Percentiles rank a stretch among this genome's conserved stretches.
These are phyloP conservation scores for Muscina levida DNA, from an alignment of 2,888 invertebrate genomes.

Conservation along the genomic window DNA sequence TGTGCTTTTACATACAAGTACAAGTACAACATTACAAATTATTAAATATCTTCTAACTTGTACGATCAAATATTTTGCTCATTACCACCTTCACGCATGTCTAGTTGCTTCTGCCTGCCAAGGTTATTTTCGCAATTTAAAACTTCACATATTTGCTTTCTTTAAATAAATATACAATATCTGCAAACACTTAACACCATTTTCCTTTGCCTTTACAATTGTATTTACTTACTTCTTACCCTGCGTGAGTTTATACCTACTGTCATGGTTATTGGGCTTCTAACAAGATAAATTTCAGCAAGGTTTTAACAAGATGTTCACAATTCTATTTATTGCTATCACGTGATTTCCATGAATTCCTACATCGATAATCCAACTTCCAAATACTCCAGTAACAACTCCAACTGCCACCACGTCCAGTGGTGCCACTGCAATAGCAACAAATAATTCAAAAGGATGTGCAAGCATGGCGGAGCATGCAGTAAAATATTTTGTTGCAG, in stretches of 20 bases:
- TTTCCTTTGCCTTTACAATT: no score
- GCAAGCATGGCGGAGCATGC: slow-evolving; percentile 40
- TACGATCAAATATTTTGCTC: no score
- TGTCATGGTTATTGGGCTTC: slow-evolving; percentile 45
- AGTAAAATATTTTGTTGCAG: slow-evolving; percentile 13
- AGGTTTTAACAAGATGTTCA: slow-evolving; percentile 58
- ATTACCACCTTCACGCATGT: no score
- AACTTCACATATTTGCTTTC: no score
- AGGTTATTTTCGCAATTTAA: no score
- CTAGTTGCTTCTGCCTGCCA: no score
- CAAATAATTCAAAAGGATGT: slow-evolving; percentile 19
- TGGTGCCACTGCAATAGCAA: slow-evolving; percentile 26
- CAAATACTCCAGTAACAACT: background rate
- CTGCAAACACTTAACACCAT: no score
- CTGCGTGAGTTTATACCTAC: background rate
- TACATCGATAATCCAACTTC: background rate
- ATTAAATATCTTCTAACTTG: no score
- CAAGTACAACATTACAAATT: no score
- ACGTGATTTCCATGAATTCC: slow-evolving; percentile 53
- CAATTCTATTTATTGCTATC: slow-evolving; percentile 60
- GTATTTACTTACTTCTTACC: no score
- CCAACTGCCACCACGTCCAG: slow-evolving; percentile 2
- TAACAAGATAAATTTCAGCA: slow-evolving; percentile 56
- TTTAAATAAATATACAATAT: no score
- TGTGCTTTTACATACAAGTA: no score